phyloP scores from a whole-genome alignment of 2,888 invertebrate genomes.

The Trachelus stipa region DNA sequence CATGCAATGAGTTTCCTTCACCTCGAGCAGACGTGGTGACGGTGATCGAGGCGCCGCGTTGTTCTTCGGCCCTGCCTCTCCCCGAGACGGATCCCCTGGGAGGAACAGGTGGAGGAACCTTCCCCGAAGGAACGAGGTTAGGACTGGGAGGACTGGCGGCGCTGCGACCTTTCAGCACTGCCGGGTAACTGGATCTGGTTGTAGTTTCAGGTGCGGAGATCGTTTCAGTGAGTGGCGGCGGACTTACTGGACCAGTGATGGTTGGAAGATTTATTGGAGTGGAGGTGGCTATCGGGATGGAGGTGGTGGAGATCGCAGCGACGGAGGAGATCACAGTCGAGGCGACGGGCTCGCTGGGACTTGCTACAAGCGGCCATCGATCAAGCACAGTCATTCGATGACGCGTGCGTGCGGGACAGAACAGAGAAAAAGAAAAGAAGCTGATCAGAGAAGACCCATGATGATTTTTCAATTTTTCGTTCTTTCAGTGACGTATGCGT shows the following conservation, averaged over 20 bases:
- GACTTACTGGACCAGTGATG: conserved; percentile 44
- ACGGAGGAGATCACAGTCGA: conserved; percentile 47
- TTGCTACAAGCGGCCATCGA: conserved; percentile 41
- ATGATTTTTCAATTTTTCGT: neutral
- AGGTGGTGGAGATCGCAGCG: conserved; percentile 66
- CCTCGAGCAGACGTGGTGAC: conserved; percentile 57
- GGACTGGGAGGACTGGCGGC: conserved; percentile 68
- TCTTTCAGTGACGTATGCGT: neutral
- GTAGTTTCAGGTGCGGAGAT: conserved; percentile 3
- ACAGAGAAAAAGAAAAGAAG: conserved; percentile 24
- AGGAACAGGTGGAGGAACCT: conserved; percentile 90
- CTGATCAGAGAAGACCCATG: conserved; percentile 6
- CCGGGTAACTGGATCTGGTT: conserved; percentile 75
- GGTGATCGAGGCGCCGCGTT: conserved; percentile 36
- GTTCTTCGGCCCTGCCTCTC: conserved; percentile 45
- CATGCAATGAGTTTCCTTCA: conserved; percentile 47
- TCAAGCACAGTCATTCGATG: conserved; percentile 25
- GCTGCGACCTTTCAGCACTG: conserved; percentile 77
- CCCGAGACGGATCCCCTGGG: conserved; percentile 66
- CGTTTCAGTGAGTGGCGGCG: conserved; percentile 41
- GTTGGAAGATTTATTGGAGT: conserved; percentile 51
- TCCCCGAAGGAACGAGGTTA: conserved; percentile 71
- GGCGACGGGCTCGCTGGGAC: conserved; percentile 44
- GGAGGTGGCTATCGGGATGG: conserved; percentile 58
- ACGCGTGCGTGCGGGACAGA: conserved; percentile 25